Conservation (phyloP, 2,888 invertebrate species). For the Pardosa pseudoannulata region DNA sequence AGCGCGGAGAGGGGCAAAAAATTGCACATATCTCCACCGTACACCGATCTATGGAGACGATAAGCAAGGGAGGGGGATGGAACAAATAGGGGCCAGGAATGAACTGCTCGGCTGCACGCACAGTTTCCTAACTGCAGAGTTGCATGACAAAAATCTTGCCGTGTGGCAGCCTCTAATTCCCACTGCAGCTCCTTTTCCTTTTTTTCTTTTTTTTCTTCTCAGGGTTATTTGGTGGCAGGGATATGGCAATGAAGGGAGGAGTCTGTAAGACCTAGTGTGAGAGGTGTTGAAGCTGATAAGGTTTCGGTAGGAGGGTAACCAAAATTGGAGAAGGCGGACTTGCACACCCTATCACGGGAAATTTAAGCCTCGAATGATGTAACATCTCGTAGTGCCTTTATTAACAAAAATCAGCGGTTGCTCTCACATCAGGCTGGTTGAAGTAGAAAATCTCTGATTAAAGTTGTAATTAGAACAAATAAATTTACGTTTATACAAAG, state of each 20-base stretch:
- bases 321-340: constrained; percentile 8
- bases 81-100: constrained; percentile 20
- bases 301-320: constrained; percentile 13
- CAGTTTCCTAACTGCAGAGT: constrained; percentile 52
- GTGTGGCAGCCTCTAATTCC: constrained; percentile 57
- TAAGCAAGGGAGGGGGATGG: constrained; percentile 18
- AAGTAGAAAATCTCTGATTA: no score
- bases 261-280: neutral
- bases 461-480: no score
- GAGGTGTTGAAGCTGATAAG: constrained; percentile 34
- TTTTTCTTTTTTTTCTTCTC: neutral
- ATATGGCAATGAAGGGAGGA: constrained; percentile 51
- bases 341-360: neutral
- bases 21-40: neutral
- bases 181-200: constrained; percentile 18
- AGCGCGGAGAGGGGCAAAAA: neutral
- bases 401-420: no score
- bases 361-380: neutral
- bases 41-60: constrained; percentile 29
- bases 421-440: no score
- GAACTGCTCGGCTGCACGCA: constrained; percentile 39
- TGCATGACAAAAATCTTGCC: constrained; percentile 65
- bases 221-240: constrained; percentile 57
- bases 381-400: no score
- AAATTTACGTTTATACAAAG: no score